phyloP scores from a whole-genome alignment of 2,797 vertebrate species.

The Octomys mimax region DNA sequence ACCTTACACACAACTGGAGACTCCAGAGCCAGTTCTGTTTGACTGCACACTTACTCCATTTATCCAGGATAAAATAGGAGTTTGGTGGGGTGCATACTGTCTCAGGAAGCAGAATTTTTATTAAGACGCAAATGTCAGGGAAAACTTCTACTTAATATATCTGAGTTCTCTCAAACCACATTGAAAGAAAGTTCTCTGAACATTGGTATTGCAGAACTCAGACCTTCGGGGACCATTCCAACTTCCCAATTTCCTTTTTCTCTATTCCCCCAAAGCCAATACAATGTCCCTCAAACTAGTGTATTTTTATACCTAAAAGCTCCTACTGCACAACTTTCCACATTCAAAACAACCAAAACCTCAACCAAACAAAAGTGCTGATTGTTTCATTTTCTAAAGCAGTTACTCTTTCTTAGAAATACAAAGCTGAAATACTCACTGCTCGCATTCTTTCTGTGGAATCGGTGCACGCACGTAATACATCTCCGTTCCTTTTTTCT shows the following conservation, averaged over 20 bases:
- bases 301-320: conserved; percentile 21
- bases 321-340: neutral
- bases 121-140: conserved; percentile 69
- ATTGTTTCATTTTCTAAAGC: neutral
- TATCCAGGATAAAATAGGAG: conserved; percentile 37
- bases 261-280: conserved; percentile 11
- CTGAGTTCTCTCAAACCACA: conserved; percentile 56
- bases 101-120: conserved; percentile 47
- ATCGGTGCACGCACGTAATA: neutral
- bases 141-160: conserved; percentile 49
- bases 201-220: conserved; percentile 2
- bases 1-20: conserved; percentile 40
- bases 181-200: conserved; percentile 36
- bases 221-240: neutral
- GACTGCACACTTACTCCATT: conserved; percentile 37
- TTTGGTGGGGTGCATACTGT: neutral
- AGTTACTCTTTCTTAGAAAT: neutral
- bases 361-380: neutral
- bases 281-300: conserved; percentile 16
- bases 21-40: conserved; percentile 27
- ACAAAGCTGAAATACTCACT: neutral
- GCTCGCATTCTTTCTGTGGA: neutral
- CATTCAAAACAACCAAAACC: conserved; percentile 14
- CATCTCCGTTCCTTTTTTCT: neutral
- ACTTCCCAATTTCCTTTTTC: conserved; percentile 41